Base-by-base conservation (phyloP, 2,113 vertebrate genomes). In the Zapornia atra region DNA sequence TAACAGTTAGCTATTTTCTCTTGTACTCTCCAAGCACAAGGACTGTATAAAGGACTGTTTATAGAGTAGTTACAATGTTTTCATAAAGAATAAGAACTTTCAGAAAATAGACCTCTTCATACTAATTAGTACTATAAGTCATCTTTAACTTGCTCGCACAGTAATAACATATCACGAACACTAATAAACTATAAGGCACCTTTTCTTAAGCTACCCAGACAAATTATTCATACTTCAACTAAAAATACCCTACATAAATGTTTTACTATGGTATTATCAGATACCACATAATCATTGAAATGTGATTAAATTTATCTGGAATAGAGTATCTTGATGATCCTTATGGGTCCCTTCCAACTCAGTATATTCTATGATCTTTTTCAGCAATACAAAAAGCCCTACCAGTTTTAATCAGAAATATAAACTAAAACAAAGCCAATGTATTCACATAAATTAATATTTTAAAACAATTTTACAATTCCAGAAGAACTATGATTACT, bases 331-430 rank as follows among this genome's bases (percentile, higher is more conserved):
- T 48, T 20, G 46, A 20, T 13, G 10, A 21, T 20, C 46, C 46
- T 48, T 48, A 48, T 48, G 46, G 46, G 46, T 48, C 46, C 46
- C 20, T 48, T 48, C 46, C 42, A 42, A 16, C 40, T 40, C 40
- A 40, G 40, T 40, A 46, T 46, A 19, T 46, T 46, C 44, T 46
- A 46, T 18, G 44, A 48, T 20, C 46, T 65, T 46, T 78, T 64
- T 60, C 21, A 50, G 56, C 46, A 42, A 57, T 3, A 38, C 1
- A 51, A 70, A 86, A 56, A 21, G 0, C 2, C 6, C 20, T 7
- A 25, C 3, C 5, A 9, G 6, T 10, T 56, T 51, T 33, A 38
- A 50, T 44, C 46, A 63, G 12, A 57, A 76, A 86, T 53, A 64
- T 2, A 31, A 82, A 21, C 16, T 24, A 69, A 91, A 66, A 3